Evolutionary conservation across 2,888 invertebrate genomes (phyloP).

Genomic region (Ichneumon xanthorius): DNA sequence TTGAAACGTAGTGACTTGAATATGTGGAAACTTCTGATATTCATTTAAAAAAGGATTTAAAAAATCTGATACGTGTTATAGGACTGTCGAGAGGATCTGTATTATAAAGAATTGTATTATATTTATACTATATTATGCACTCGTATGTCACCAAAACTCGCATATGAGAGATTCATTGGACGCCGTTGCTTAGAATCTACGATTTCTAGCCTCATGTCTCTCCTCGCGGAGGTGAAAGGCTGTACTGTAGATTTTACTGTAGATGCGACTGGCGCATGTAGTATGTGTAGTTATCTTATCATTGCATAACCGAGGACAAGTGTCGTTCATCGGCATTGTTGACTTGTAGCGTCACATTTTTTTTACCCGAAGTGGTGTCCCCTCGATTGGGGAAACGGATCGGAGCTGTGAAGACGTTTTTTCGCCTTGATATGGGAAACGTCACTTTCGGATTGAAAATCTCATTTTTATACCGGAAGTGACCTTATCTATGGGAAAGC

Average conservation of each 20-base stretch:
- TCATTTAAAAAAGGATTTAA: background rate
- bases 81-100: background rate
- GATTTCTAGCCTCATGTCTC: background rate
- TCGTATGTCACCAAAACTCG: background rate
- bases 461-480: too few species aligned
- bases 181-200: background rate
- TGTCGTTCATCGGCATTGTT: background rate
- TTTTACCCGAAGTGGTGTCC: background rate
- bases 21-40: background rate
- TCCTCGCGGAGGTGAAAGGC: conserved; percentile 1
- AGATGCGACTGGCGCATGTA: background rate
- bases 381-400: too few species aligned
- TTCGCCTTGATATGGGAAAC: too few species aligned
- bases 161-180: background rate
- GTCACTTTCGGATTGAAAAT: too few species aligned
- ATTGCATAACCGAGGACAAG: background rate
- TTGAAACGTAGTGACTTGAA: background rate
- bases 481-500: too few species aligned
- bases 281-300: background rate
- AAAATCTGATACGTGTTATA: background rate
- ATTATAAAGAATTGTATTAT: background rate
- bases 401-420: too few species aligned
- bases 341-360: background rate
- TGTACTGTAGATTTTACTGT: background rate
- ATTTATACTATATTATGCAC: background rate